Evolutionary conservation across 2,888 invertebrate species (phyloP).

Genomic region (Agonopterix heracliana): DNA sequence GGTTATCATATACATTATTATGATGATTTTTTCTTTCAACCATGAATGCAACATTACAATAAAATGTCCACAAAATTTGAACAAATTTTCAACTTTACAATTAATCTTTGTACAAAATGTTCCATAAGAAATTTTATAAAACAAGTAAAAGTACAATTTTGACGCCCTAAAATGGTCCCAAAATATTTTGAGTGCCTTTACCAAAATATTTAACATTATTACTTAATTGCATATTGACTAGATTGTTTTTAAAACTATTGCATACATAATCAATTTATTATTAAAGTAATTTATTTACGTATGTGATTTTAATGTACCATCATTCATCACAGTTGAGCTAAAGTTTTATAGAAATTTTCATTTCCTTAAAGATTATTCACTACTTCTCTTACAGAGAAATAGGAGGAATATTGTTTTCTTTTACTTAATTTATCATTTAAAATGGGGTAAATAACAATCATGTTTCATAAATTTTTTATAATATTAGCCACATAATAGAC

Average conservation of each 20-base stretch:
- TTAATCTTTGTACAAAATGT: neutral
- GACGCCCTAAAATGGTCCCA: constrained; percentile 14
- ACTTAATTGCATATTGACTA: constrained; percentile 20
- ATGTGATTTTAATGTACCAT: constrained; percentile 5
- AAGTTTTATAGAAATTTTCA: neutral
- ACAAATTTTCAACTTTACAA: constrained; percentile 4
- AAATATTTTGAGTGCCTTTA: constrained; percentile 8
- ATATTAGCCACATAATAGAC: no score
- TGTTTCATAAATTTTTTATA: no score
- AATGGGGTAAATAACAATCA: no score
- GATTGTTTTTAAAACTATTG: constrained; percentile 17
- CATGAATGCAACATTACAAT: neutral
- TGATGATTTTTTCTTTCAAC: neutral
- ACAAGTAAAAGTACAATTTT: constrained; percentile 8
- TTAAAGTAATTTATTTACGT: constrained; percentile 6
- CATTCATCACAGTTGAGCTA: constrained; percentile 3
- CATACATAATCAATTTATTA: constrained; percentile 1
- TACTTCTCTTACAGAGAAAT: no score
- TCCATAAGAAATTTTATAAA: neutral
- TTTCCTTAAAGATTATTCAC: no score
- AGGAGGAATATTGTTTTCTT: no score
- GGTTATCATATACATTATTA: no score
- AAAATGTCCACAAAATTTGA: constrained; percentile 11
- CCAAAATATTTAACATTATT: constrained; percentile 9
- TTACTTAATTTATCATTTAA: no score